Percentiles rank a stretch among this genome's conserved stretches.
Conservation (phyloP, 2,888 invertebrate genomes). For the Tetragonula carbonaria region DNA sequence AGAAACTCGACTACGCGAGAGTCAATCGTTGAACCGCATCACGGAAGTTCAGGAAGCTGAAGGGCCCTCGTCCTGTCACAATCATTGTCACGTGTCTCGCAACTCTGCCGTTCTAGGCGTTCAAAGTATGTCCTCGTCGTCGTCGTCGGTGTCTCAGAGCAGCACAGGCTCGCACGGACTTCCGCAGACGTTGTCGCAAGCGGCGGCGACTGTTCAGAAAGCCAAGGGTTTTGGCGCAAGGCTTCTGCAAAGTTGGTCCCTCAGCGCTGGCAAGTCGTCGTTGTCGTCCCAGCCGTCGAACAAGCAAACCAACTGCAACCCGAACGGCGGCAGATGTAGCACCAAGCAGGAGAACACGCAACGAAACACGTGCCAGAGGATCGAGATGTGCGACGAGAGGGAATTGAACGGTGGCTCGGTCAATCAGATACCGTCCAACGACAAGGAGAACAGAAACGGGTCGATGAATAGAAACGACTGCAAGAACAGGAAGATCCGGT, state of each 20-base stretch:
- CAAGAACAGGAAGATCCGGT: slow-evolving; percentile 85
- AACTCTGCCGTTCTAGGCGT: slow-evolving; percentile 61
- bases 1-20: slow-evolving; percentile 90
- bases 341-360: slow-evolving; percentile 50
- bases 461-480: slow-evolving; percentile 78
- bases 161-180: slow-evolving; percentile 71
- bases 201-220: slow-evolving; percentile 80
- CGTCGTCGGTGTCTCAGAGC: slow-evolving; percentile 69
- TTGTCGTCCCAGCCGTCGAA: slow-evolving; percentile 52
- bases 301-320: slow-evolving; percentile 48
- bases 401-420: slow-evolving; percentile 68
- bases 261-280: slow-evolving; percentile 65
- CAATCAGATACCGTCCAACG: slow-evolving; percentile 71
- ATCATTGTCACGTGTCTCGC: slow-evolving; percentile 66
- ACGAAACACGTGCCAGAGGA: slow-evolving; percentile 56
- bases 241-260: slow-evolving; percentile 84
- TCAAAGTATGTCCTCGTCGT: slow-evolving; percentile 58
- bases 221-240: slow-evolving; percentile 85
- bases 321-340: slow-evolving; percentile 48
- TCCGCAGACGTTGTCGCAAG: slow-evolving; percentile 63
- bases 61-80: slow-evolving; percentile 74
- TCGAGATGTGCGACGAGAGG: slow-evolving; percentile 49
- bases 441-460: slow-evolving; percentile 75
- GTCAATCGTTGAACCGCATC: slow-evolving; percentile 93
- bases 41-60: slow-evolving; percentile 93